Conservation (phyloP, 1,140 invertebrate genomes). For the Streblospio benedicti region DNA sequence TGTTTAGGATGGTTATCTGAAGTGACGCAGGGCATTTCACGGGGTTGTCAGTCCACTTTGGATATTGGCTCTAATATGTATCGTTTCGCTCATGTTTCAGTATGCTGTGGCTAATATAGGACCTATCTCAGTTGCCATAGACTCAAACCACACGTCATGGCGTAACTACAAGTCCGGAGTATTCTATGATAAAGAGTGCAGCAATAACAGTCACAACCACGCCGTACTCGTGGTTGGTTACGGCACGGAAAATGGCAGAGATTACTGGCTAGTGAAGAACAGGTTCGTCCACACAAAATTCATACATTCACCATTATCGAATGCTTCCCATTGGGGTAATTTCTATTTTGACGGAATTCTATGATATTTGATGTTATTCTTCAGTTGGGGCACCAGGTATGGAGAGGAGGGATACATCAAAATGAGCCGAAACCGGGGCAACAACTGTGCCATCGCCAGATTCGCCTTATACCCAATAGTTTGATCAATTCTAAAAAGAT, state of each 20-base stretch:
- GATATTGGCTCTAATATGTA: no score
- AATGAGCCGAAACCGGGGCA: constrained; percentile 48
- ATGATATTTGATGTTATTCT: neutral
- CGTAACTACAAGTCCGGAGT: constrained; percentile 62
- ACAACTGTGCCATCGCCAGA: constrained; percentile 43
- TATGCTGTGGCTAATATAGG: constrained; percentile 78
- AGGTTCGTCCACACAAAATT: constrained; percentile 1
- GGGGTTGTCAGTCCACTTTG: no score
- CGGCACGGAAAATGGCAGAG: constrained; percentile 36
- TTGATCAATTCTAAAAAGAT: no score
- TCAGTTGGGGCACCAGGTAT: constrained; percentile 38
- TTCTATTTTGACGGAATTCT: no score
- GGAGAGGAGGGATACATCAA: constrained; percentile 51
- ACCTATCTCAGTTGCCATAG: constrained; percentile 78
- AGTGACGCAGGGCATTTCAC: no score
- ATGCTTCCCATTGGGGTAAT: no score
- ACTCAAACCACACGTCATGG: constrained; percentile 72
- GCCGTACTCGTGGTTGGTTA: constrained; percentile 21
- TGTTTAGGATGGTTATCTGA: no score
- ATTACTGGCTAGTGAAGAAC: constrained; percentile 24
- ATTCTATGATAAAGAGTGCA: constrained; percentile 16
- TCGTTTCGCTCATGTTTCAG: no score
- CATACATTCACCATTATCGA: no score
- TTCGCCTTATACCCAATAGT: constrained; percentile 3
- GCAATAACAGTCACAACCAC: constrained; percentile 13